Conservation (phyloP, 2,888 invertebrate species). For the Melieria picta region DNA sequence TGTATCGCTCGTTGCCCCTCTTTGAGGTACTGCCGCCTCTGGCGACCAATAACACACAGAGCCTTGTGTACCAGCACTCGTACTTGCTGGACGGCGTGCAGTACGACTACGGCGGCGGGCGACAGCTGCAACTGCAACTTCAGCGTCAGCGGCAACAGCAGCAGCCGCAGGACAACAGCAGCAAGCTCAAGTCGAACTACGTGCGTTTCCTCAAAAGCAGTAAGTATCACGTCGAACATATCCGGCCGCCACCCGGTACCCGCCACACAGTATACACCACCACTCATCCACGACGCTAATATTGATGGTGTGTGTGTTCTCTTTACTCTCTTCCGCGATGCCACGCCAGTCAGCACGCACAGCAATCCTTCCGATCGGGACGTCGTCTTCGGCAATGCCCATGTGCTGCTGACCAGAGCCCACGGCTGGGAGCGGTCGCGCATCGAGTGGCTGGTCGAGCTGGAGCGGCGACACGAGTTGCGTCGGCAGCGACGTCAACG, state of each 20-base stretch:
- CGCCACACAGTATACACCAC: too few relatives aligned
- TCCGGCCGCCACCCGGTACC: too few relatives aligned
- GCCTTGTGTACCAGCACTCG: slow-evolving; percentile 20
- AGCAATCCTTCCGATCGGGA: slow-evolving; percentile 49
- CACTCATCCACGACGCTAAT: too few relatives aligned
- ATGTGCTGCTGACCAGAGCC: slow-evolving; percentile 23
- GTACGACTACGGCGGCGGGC: slow-evolving; percentile 10
- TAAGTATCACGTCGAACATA: not conserved
- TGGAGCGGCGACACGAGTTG: slow-evolving; percentile 46
- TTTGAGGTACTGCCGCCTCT: slow-evolving; percentile 38
- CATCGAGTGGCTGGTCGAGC: slow-evolving; percentile 51
- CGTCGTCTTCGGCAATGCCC: slow-evolving; percentile 51
- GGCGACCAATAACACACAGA: not conserved
- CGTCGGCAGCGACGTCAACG: slow-evolving; percentile 13
- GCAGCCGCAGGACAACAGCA: not conserved
- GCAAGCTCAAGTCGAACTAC: slow-evolving; percentile 19
- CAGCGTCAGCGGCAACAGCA: too few relatives aligned
- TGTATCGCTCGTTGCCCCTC: slow-evolving; percentile 25
- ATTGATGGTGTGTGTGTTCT: too few relatives aligned
- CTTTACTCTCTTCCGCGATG: too few relatives aligned
- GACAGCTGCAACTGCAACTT: not conserved
- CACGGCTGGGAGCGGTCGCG: slow-evolving; percentile 51
- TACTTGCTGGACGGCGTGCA: slow-evolving; percentile 24
- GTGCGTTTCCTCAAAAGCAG: slow-evolving; percentile 11
- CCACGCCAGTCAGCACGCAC: slow-evolving; percentile 27